Conservation (phyloP, 2,797 vertebrate genomes). For the Calcarius lapponicus region DNA sequence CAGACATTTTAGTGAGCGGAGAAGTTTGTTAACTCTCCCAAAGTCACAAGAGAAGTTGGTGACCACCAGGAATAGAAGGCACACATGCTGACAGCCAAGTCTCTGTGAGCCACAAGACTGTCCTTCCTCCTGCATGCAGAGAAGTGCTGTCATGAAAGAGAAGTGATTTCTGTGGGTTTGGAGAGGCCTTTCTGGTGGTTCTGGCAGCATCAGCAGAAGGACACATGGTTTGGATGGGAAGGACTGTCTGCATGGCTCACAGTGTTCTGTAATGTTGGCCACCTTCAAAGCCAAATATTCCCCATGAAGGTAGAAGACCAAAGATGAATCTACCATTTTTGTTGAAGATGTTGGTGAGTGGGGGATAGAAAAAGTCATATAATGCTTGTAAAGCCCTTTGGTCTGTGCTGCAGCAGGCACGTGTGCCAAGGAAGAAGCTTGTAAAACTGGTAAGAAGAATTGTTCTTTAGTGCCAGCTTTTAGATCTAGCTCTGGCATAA, state of each 20-base stretch:
- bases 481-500: background rate
- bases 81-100: background rate
- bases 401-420: background rate
- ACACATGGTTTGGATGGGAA: background rate
- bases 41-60: constrained; percentile 38
- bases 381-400: background rate
- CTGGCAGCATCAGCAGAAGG: constrained; percentile 2
- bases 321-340: background rate
- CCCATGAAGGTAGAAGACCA: background rate
- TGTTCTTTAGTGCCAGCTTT: background rate
- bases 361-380: background rate
- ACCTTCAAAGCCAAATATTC: background rate
- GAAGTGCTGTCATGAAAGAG: background rate
- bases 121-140: constrained; percentile 25
- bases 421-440: background rate
- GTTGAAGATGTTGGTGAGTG: background rate
- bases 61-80: constrained; percentile 23
- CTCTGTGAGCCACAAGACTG: background rate
- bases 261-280: background rate
- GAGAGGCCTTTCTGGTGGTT: background rate
- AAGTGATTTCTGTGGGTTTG: constrained; percentile 25
- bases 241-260: background rate
- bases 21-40: background rate
- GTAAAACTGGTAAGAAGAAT: background rate
- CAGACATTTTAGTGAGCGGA: background rate